Conservation (phyloP, 1,140 invertebrate genomes). For the Bombus impatiens region DNA sequence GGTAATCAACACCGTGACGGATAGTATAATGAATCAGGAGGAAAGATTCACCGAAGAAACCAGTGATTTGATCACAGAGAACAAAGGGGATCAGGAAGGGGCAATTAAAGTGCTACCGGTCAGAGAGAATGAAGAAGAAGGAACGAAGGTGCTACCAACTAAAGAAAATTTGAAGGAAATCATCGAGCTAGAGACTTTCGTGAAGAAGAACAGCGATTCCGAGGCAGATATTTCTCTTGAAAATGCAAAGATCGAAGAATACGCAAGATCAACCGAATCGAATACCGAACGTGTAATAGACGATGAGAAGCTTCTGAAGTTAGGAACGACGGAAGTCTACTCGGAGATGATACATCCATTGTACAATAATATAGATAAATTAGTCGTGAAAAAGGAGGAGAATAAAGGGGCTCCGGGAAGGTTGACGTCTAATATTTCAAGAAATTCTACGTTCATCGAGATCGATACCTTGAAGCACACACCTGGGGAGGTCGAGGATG, state of each 20-base stretch:
- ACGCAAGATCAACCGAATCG: slow-evolving; percentile 14
- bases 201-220: slow-evolving; percentile 43
- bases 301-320: slow-evolving; percentile 57
- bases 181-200: slow-evolving; percentile 69
- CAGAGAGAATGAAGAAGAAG: background rate
- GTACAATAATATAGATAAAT: slow-evolving; percentile 65
- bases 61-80: background rate
- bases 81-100: background rate
- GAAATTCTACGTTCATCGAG: slow-evolving; percentile 77
- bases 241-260: slow-evolving; percentile 62
- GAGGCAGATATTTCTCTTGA: slow-evolving; percentile 50
- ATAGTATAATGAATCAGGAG: background rate
- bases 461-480: slow-evolving; percentile 75
- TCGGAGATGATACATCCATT: slow-evolving; percentile 64
- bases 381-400: slow-evolving; percentile 33
- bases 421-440: slow-evolving; percentile 39
- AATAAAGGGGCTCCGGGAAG: slow-evolving; percentile 5
- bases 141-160: slow-evolving; percentile 26
- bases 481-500: slow-evolving; percentile 56
- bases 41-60: background rate
- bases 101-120: slow-evolving; percentile 35
- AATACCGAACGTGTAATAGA: slow-evolving; percentile 37
- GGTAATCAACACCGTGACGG: background rate
- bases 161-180: slow-evolving; percentile 58
- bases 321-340: slow-evolving; percentile 65